Evolutionary conservation across 2,797 vertebrate species (phyloP).

Genomic region (Sternotherus odoratus): DNA sequence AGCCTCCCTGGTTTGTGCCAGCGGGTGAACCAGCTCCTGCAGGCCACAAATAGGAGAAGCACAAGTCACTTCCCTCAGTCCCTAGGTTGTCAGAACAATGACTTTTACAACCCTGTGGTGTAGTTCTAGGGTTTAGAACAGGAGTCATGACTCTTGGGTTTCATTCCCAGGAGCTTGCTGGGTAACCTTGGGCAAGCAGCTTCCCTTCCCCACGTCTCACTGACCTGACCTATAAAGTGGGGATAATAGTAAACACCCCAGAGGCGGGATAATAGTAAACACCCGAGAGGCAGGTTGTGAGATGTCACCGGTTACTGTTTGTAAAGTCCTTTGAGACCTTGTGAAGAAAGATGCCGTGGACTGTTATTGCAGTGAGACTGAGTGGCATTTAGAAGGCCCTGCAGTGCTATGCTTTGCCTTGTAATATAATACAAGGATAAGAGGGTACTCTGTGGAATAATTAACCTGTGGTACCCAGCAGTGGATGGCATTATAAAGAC

Average conservation of each 20-base stretch:
- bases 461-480: slow-evolving; percentile 11
- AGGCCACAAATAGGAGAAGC: not conserved
- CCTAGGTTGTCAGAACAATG: not conserved
- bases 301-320: not conserved
- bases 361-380: not conserved
- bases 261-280: not conserved
- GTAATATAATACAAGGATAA: not conserved
- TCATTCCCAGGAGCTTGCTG: not conserved
- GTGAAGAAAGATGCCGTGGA: not conserved
- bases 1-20: not conserved
- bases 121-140: not conserved
- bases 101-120: not conserved
- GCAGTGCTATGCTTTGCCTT: not conserved
- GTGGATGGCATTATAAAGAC: slow-evolving; percentile 38
- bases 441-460: not conserved
- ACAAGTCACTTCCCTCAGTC: not conserved
- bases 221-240: not conserved
- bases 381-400: not conserved
- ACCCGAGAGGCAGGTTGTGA: not conserved
- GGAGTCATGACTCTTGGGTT: not conserved
- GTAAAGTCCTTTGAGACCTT: not conserved
- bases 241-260: not conserved
- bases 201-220: not conserved
- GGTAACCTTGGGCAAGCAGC: not conserved
- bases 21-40: not conserved